phyloP scores from a whole-genome alignment of 2,113 vertebrate genomes.

The Emydura subglobosa region DNA sequence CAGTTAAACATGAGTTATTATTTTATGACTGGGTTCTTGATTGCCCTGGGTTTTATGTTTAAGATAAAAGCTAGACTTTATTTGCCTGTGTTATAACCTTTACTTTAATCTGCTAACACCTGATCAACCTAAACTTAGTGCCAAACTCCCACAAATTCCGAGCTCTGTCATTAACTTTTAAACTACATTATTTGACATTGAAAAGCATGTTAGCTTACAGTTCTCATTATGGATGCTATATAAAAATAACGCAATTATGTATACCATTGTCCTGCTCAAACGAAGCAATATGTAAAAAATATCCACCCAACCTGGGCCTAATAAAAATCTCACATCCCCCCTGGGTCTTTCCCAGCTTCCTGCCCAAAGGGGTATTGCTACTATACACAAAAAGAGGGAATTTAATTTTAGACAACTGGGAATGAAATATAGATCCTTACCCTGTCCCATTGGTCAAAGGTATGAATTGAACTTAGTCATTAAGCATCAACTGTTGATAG shows the following conservation, averaged over 20 bases:
- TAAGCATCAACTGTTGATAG: neutral
- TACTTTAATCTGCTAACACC: neutral
- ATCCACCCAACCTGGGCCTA: neutral
- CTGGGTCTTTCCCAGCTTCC: too few relatives aligned
- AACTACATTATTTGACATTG: neutral
- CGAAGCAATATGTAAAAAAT: neutral
- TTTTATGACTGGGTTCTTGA: neutral
- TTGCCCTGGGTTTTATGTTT: neutral
- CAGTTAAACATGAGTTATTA: neutral
- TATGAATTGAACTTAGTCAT: neutral
- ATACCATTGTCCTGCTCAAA: neutral
- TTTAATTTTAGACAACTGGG: neutral
- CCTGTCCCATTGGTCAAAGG: fast-evolving
- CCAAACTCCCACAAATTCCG: neutral
- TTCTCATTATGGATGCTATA: neutral
- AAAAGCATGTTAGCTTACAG: fast-evolving
- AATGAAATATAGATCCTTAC: neutral
- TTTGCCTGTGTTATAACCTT: neutral
- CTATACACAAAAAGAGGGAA: neutral
- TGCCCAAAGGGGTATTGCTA: neutral
- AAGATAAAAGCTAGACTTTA: neutral
- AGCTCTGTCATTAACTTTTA: neutral
- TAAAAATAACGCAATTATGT: neutral
- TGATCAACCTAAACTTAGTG: neutral
- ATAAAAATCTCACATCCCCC: neutral